A percentile compares a stretch with the other conserved stretches of the same genome.
Conservation (phyloP, 2,797 vertebrate genomes). For the Chrysocyon brachyurus region DNA sequence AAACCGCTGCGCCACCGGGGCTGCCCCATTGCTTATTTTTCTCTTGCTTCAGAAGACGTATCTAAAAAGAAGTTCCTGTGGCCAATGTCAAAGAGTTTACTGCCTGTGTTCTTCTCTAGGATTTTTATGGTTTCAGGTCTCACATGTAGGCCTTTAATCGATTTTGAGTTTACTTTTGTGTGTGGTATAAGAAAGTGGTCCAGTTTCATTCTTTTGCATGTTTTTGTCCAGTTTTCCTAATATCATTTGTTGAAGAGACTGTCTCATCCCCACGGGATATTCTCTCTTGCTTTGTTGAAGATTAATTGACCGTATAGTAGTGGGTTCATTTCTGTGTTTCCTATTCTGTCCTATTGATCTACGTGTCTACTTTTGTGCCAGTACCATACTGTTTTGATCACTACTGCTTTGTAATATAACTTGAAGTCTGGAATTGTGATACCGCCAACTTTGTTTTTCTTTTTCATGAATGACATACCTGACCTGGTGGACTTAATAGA, state of each 20-base stretch:
- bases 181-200: not conserved
- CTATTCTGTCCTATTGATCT: not conserved
- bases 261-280: not conserved
- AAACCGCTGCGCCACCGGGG: too few species aligned
- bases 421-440: not conserved
- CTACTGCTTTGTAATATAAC: not conserved
- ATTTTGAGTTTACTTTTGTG: not conserved
- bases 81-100: not conserved
- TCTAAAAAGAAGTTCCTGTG: not conserved
- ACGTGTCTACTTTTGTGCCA: not conserved
- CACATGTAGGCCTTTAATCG: not conserved
- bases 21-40: not conserved
- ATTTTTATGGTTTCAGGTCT: not conserved
- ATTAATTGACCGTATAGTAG: not conserved
- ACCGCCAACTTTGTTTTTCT: not conserved
- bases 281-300: not conserved
- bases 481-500: not conserved
- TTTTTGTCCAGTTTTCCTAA: not conserved
- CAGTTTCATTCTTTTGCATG: not conserved
- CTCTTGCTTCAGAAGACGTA: not conserved
- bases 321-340: not conserved
- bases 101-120: not conserved
- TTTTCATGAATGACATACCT: not conserved
- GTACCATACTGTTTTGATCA: not conserved
- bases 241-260: not conserved